Percentiles rank a stretch among this genome's conserved stretches.
These are phyloP conservation scores for Isotomurus palustris DNA, from an alignment of 2,888 invertebrate genomes.

Conservation along the genomic window DNA sequence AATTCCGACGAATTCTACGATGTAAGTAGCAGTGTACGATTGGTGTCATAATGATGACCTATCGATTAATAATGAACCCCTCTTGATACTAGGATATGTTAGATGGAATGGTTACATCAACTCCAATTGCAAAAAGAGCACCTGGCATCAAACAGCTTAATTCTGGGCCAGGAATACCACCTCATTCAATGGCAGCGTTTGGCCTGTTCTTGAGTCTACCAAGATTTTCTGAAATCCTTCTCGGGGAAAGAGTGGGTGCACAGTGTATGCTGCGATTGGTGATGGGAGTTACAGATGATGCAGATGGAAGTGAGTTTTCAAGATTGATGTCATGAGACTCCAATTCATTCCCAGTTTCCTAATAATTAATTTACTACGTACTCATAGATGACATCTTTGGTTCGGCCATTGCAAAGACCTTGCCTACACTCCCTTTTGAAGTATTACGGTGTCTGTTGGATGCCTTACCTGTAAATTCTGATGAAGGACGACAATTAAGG, in stretches of 20 bases:
- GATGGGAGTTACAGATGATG: constrained; percentile 85
- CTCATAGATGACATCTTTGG: constrained; percentile 64
- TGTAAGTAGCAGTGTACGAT: constrained; percentile 48
- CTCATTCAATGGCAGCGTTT: constrained; percentile 86
- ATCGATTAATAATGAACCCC: neutral
- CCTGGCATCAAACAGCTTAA: constrained; percentile 35
- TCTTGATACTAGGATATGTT: constrained; percentile 38
- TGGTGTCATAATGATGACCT: neutral
- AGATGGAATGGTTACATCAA: constrained; percentile 40
- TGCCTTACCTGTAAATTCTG: constrained; percentile 66
- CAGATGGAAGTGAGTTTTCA: constrained; percentile 69
- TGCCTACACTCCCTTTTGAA: constrained; percentile 73
- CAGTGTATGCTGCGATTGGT: constrained; percentile 79
- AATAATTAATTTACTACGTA: neutral
- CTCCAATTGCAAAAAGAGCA: constrained; percentile 34
- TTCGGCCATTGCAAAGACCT: constrained; percentile 62
- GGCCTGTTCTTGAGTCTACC: constrained; percentile 82
- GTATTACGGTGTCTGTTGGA: constrained; percentile 73
- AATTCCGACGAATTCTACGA: constrained; percentile 55
- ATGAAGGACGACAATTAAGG: constrained; percentile 70
- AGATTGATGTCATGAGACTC: neutral
- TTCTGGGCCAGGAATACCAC: constrained; percentile 55
- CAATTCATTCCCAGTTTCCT: neutral
- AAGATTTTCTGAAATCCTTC: constrained; percentile 82
- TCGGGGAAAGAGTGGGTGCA: constrained; percentile 77